Base-by-base conservation (phyloP, 2,113 vertebrate genomes). In the Dipodomys ordii region DNA sequence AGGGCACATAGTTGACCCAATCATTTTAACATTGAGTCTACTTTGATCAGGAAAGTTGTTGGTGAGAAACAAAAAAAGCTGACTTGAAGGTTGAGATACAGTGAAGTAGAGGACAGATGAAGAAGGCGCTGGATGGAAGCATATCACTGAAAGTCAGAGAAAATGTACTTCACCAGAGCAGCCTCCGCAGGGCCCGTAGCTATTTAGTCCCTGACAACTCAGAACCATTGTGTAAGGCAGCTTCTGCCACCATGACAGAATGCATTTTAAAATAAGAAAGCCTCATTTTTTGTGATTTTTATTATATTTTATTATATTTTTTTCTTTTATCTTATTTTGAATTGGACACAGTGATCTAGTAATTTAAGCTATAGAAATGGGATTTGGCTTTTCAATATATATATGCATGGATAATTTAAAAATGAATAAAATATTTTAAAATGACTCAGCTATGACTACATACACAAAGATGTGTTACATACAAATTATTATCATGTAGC, bases 61-160 rank as follows among this genome's bases (percentile, higher is more conserved):
- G 7, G 22, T 73, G 35, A 91, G n/a, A n/a, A 89, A 83, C 1
- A 65, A 5, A 65, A 11, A 16, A 65, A 73, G 80, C 30, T 57
- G 49, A 87, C n/a, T 46, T 8, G 57, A 71, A 28, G 28, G 7
- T 46, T 46, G n/a, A 46, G 22, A 19, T 80, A n/a, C 49, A 49
- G 3, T 35, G 0, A 7, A 28, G 8, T 4, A 28, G 28, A 69
- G 79, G 4, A 15, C 20, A 2, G 15, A 22, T 8, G 16, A 25
- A 53, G 44, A 16, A 22, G 10, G 46, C 1, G 49, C 4, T 1
- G 69, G 30, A 20, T 6, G 27, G 4, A 1, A 65, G 10, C 1
- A 32, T 2, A 5, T 6, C 6, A 72, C 1, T 57, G 9, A 46
- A 57, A 68, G 67, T 16, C 73, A 39, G 77, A 79, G 78, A 57